Base-by-base conservation (phyloP, 2,888 invertebrate species). In the Sphaerophoria taeniata region DNA sequence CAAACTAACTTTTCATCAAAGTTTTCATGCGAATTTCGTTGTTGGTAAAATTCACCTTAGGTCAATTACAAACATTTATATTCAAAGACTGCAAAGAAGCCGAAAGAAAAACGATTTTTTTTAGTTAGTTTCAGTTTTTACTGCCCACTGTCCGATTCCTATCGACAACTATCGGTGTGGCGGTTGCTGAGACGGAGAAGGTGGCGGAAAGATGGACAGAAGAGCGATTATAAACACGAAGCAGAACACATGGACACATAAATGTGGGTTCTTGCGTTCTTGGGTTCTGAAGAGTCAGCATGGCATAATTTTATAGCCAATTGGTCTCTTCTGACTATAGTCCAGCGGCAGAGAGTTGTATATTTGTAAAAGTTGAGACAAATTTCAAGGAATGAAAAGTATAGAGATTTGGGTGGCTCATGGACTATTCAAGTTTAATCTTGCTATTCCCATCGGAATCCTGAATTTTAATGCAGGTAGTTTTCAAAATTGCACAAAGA, bases 381-480 rank as follows among this genome's bases (percentile, higher is more conserved):
- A n/a, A n/a, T n/a, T n/a, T 24, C 24, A 24, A 24, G 24, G 1
- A 24, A 24, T 24, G 24, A 24, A 24, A 24, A 24, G 24, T 2
- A 24, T 24, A 24, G 2, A 2, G 24, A 24, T 24, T 24, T 24
- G 24, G 1, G 24, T 24, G 1, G 2, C 24, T 24, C 24, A 24
- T 24, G 1, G 12, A 43, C 0, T 60, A 60, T 60, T 12, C 3
- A 24, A 49, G 3, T 6, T 47, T 16, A 43, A 49, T 33, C 63
- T 47, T 45, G 9, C 33, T 4, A 9, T 47, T 34, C 47, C 33
- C 45, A 34, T 36, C 16, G 36, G 34, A 65, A 11, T 65, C 9
- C 65, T 49, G 49, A 34, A 65, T 49, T 65, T 16, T 49, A 34
- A 65, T 65, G 65, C 65, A 65, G 65, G 65, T 65, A 49, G 49